These are phyloP conservation scores for Orchesellides sinensis DNA, from an alignment of 2,888 invertebrate genomes.

Conservation along the genomic window DNA sequence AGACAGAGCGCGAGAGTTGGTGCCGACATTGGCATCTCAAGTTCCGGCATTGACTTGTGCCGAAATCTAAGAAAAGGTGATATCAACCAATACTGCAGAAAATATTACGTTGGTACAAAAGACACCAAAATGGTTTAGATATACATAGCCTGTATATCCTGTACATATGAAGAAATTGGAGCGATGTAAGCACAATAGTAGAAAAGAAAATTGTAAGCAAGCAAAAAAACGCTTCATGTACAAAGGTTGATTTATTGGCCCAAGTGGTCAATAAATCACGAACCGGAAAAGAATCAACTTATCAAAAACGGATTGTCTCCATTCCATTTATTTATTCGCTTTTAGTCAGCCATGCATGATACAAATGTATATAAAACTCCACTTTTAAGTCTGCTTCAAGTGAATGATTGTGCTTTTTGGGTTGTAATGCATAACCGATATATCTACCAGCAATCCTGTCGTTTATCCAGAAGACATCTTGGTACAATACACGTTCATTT, in stretches of 20 bases:
- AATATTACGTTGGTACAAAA: background rate
- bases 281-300: slow-evolving; percentile 72
- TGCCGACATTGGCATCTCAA: slow-evolving; percentile 43
- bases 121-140: background rate
- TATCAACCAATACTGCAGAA: slow-evolving; percentile 36
- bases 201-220: slow-evolving; percentile 19
- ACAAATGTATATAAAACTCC: slow-evolving; percentile 14
- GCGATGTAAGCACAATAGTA: background rate
- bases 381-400: background rate
- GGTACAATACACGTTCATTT: too few relatives aligned
- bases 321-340: slow-evolving; percentile 65
- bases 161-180: background rate
- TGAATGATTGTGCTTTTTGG: background rate
- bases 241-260: slow-evolving; percentile 71
- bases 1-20: slow-evolving; percentile 30
- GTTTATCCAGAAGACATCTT: too few relatives aligned
- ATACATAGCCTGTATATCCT: background rate
- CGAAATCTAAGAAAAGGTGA: slow-evolving; percentile 40
- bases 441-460: too few relatives aligned
- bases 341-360: slow-evolving; percentile 46
- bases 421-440: slow-evolving; percentile 15
- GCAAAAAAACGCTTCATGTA: slow-evolving; percentile 10
- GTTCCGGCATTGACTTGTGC: slow-evolving; percentile 25
- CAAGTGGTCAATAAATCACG: slow-evolving; percentile 74
- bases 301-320: slow-evolving; percentile 73